A percentile compares a stretch with the other conserved stretches of the same genome.
phyloP scores from a whole-genome alignment of 1,140 invertebrate genomes.

The Ericerus pela region DNA sequence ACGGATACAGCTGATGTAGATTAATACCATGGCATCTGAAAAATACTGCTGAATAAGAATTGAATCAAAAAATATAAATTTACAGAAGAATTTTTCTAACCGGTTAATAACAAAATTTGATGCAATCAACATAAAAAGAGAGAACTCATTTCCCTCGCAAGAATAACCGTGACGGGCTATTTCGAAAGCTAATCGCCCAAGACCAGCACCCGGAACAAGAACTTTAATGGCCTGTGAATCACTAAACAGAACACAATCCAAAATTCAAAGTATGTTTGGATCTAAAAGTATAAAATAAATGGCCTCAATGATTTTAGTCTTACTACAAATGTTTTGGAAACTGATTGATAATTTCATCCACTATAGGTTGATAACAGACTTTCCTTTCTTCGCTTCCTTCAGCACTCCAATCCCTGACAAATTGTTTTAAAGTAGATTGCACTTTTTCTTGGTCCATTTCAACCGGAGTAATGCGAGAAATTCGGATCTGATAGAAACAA shows the following conservation, averaged over 20 bases:
- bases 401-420: slow-evolving; percentile 87
- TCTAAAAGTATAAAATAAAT: not conserved
- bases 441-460: slow-evolving; percentile 62
- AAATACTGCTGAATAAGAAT: slow-evolving; percentile 16
- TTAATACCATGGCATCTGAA: slow-evolving; percentile 41
- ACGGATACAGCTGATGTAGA: slow-evolving; percentile 65
- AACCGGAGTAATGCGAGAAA: slow-evolving; percentile 25
- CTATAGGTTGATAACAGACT: slow-evolving; percentile 80
- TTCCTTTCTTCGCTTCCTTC: slow-evolving; percentile 66
- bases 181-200: slow-evolving; percentile 86
- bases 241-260: slow-evolving; percentile 28
- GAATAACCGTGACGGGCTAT: slow-evolving; percentile 73
- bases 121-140: slow-evolving; percentile 90
- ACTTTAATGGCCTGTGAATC: slow-evolving; percentile 43
- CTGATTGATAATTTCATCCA: slow-evolving; percentile 59
- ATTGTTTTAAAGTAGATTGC: slow-evolving; percentile 82
- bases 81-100: slow-evolving; percentile 21
- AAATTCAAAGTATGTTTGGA: not conserved
- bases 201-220: slow-evolving; percentile 84
- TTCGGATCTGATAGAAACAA: slow-evolving; percentile 15
- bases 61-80: not conserved
- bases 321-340: slow-evolving; percentile 49
- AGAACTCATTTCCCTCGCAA: slow-evolving; percentile 96
- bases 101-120: slow-evolving; percentile 91
- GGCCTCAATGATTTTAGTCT: slow-evolving; percentile 12